These are phyloP conservation scores for Cantharis lateralis DNA, from an alignment of 2,888 invertebrate genomes.

Conservation along the genomic window DNA sequence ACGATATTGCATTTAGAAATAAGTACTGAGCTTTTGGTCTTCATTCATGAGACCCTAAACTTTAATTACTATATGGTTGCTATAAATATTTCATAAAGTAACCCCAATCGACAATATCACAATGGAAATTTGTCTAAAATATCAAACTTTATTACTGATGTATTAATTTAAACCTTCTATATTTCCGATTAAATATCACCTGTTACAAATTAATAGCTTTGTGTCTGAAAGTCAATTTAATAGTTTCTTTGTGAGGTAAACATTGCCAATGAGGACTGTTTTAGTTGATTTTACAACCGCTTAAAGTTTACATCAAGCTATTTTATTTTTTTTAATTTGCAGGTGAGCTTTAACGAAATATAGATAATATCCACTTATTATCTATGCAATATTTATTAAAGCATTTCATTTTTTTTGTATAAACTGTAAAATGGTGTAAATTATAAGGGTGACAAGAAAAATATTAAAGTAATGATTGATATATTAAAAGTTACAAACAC, in stretches of 20 bases:
- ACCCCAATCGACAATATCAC: background rate
- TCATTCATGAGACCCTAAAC: background rate
- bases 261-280: background rate
- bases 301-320: background rate
- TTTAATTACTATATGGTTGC: background rate
- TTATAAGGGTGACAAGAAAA: too few relatives aligned
- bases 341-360: too few relatives aligned
- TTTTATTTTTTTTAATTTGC: too few relatives aligned
- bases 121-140: background rate
- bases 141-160: background rate
- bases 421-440: too few relatives aligned
- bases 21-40: background rate
- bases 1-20: background rate
- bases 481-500: too few relatives aligned
- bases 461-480: too few relatives aligned
- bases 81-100: background rate
- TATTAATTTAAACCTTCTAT: background rate
- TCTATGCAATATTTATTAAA: too few relatives aligned
- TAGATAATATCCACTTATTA: too few relatives aligned
- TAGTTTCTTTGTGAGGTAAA: background rate
- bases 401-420: too few relatives aligned
- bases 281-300: background rate
- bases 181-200: background rate
- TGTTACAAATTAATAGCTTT: background rate
- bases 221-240: background rate